phyloP scores from a whole-genome alignment of 2,888 invertebrate species.

The Drosophila paranaensis region DNA sequence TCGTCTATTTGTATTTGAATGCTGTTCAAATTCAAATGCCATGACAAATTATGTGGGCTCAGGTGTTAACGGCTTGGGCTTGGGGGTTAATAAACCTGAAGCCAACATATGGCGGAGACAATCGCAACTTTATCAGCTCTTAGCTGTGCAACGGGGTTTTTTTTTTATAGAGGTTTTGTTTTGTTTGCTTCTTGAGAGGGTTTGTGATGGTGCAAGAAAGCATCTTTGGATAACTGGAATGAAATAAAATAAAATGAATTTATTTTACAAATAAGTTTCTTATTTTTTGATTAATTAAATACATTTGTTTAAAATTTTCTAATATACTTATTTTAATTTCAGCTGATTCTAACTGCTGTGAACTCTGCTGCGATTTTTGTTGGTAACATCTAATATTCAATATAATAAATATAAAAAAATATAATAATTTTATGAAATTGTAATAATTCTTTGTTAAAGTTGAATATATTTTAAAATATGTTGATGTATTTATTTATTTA shows the following conservation, averaged over 20 bases:
- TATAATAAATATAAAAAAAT: too few relatives aligned
- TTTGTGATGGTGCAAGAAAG: background rate
- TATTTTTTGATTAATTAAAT: background rate
- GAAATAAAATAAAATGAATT: too few relatives aligned
- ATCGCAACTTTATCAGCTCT: slow-evolving; percentile 15
- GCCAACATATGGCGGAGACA: slow-evolving; percentile 62
- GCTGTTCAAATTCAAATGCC: slow-evolving; percentile 75
- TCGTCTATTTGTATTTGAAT: slow-evolving; percentile 51
- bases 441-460: too few relatives aligned
- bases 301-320: background rate
- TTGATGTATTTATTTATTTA: background rate
- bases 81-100: slow-evolving; percentile 74
- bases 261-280: background rate
- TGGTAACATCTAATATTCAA: too few relatives aligned
- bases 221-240: background rate
- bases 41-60: slow-evolving; percentile 83
- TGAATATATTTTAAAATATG: background rate
- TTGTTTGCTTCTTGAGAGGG: background rate
- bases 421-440: too few relatives aligned
- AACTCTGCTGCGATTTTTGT: too few relatives aligned
- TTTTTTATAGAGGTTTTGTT: background rate
- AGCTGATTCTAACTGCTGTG: too few relatives aligned
- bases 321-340: too few relatives aligned
- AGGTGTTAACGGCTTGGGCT: slow-evolving; percentile 76
- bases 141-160: slow-evolving; percentile 1